These are phyloP conservation scores for Drosophila parthenogenetica DNA, from an alignment of 2,888 invertebrate genomes.

Conservation along the genomic window DNA sequence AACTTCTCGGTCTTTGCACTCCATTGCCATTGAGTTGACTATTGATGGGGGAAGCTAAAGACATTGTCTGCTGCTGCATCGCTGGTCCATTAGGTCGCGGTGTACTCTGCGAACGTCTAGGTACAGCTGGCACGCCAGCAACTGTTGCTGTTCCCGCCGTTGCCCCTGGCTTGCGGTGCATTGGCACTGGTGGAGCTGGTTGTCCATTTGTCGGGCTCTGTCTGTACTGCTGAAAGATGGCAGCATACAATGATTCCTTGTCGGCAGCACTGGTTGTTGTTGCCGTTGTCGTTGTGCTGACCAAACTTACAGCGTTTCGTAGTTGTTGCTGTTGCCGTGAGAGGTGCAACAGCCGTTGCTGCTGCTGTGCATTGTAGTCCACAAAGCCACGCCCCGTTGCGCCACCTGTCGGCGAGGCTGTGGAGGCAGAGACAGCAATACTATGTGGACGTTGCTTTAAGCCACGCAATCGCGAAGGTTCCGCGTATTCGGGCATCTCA, in stretches of 20 bases:
- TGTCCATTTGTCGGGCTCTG: slow-evolving; percentile 78
- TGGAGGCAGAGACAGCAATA: slow-evolving; percentile 86
- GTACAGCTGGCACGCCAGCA: slow-evolving; percentile 71
- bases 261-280: slow-evolving; percentile 60
- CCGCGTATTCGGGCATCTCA: slow-evolving; percentile 83
- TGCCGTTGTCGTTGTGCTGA: slow-evolving; percentile 51
- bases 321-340: slow-evolving; percentile 82
- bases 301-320: slow-evolving; percentile 75
- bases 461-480: slow-evolving; percentile 81
- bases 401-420: slow-evolving; percentile 36
- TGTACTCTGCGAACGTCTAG: slow-evolving; percentile 84
- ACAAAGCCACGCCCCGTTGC: slow-evolving; percentile 66
- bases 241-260: slow-evolving; percentile 83
- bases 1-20: slow-evolving; percentile 82
- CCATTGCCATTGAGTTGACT: slow-evolving; percentile 60
- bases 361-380: slow-evolving; percentile 79
- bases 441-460: slow-evolving; percentile 87
- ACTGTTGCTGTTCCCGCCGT: slow-evolving; percentile 23
- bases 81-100: slow-evolving; percentile 73
- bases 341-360: slow-evolving; percentile 80
- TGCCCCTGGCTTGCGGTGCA: slow-evolving; percentile 67
- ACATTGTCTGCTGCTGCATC: slow-evolving; percentile 32
- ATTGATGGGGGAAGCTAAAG: slow-evolving; percentile 37
- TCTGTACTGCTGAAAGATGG: slow-evolving; percentile 83
- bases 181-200: slow-evolving; percentile 72